These are phyloP conservation scores for Melolontha melolontha DNA, from an alignment of 2,888 invertebrate species.

Conservation along the genomic window DNA sequence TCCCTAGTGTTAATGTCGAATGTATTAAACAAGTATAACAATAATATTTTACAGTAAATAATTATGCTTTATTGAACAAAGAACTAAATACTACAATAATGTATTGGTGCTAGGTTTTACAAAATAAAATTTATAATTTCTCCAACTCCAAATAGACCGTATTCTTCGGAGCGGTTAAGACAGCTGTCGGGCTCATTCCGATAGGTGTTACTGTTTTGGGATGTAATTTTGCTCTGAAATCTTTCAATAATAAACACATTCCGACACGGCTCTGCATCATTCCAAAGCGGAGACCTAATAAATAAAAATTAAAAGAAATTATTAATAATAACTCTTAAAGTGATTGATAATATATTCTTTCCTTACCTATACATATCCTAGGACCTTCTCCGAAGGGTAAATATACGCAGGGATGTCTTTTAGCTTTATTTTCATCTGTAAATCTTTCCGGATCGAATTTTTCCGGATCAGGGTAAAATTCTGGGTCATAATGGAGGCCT, in stretches of 20 bases:
- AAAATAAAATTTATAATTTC: too few relatives aligned
- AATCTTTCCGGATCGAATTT: too few relatives aligned
- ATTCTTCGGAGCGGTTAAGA: slow-evolving; percentile 64
- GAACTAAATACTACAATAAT: too few relatives aligned
- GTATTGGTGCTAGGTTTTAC: too few relatives aligned
- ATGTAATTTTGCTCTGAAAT: slow-evolving; percentile 63
- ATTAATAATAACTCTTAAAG: too few relatives aligned
- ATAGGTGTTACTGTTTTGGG: slow-evolving; percentile 63
- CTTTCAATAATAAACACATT: slow-evolving; percentile 63
- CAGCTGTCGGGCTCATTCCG: slow-evolving; percentile 61
- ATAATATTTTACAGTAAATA: too few relatives aligned
- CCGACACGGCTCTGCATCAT: slow-evolving; percentile 68
- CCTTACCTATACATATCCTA: slow-evolving; percentile 48
- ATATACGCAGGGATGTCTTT: slow-evolving; percentile 51
- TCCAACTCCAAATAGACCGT: slow-evolving; percentile 65
- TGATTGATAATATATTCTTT: too few relatives aligned
- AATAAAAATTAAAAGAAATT: too few relatives aligned
- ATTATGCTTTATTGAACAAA: too few relatives aligned
- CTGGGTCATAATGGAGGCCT: slow-evolving; percentile 59
- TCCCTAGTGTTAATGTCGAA: too few relatives aligned
- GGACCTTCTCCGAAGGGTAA: slow-evolving; percentile 54
- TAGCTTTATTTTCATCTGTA: slow-evolving; percentile 51
- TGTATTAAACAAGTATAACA: too few relatives aligned
- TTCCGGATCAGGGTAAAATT: slow-evolving; percentile 58
- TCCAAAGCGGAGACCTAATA: slow-evolving; percentile 64